Percentiles rank a stretch among this genome's conserved stretches.
Evolutionary conservation across 2,797 vertebrate genomes (phyloP).

Genomic region (Lepus townsendii): DNA sequence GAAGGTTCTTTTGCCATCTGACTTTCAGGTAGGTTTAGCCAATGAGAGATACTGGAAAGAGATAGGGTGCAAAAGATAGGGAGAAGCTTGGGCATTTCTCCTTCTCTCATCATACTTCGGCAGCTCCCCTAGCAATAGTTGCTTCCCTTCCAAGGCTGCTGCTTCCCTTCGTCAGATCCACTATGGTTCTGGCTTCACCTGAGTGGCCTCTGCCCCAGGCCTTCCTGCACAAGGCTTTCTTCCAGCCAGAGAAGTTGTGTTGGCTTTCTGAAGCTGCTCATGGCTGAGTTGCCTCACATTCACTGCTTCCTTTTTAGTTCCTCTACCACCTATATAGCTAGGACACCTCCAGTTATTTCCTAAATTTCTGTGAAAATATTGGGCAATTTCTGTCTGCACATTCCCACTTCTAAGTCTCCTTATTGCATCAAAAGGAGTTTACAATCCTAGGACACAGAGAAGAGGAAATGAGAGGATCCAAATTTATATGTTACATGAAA

Average conservation of each 20-base stretch:
- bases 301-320: neutral
- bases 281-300: neutral
- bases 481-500: neutral
- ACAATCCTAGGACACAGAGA: neutral
- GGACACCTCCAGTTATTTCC: neutral
- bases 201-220: neutral
- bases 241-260: neutral
- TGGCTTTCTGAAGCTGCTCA: neutral
- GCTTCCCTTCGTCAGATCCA: neutral
- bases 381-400: neutral
- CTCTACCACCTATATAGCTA: neutral
- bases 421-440: neutral
- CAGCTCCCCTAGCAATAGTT: neutral
- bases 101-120: neutral
- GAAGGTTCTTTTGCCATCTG: neutral
- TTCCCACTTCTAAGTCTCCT: neutral
- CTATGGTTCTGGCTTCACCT: neutral
- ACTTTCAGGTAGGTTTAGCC: neutral
- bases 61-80: neutral
- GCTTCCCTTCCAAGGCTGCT: neutral
- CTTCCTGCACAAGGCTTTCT: neutral
- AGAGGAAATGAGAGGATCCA: neutral
- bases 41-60: neutral
- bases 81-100: neutral
- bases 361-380: neutral